These are phyloP conservation scores for Typhlichthys subterraneus DNA, from an alignment of 2,797 vertebrate genomes.

Conservation along the genomic window DNA sequence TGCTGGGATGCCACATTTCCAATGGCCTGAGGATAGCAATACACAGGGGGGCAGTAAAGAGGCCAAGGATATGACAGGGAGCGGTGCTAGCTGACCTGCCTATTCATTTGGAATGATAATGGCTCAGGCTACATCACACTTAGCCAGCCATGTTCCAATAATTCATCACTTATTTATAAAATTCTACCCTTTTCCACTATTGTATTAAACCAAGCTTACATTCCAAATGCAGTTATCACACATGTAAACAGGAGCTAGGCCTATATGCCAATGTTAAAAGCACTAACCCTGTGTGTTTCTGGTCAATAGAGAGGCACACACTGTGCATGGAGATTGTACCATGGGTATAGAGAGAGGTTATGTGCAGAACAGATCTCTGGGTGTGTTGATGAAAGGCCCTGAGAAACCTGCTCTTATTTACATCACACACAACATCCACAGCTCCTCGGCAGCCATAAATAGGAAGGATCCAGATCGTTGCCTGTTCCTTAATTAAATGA, in stretches of 20 bases:
- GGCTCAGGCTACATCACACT: constrained; percentile 23
- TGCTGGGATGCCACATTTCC: constrained; percentile 77
- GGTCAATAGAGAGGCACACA: constrained; percentile 9
- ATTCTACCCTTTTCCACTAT: background rate
- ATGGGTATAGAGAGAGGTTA: constrained; percentile 9
- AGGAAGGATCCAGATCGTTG: constrained; percentile 78
- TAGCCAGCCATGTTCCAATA: constrained; percentile 44
- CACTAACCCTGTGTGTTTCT: constrained; percentile 6
- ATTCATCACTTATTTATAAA: constrained; percentile 35
- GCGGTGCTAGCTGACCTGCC: constrained; percentile 57
- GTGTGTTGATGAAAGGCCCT: constrained; percentile 35
- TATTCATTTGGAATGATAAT: constrained; percentile 65
- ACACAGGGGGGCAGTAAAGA: constrained; percentile 75
- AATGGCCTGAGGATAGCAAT: constrained; percentile 61
- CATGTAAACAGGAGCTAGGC: background rate
- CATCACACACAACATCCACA: constrained; percentile 70
- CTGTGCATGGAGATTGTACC: constrained; percentile 5
- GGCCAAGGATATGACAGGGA: constrained; percentile 59
- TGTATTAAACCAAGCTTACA: background rate
- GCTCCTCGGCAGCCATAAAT: constrained; percentile 80
- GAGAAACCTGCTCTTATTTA: constrained; percentile 81
- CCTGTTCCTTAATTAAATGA: constrained; percentile 91
- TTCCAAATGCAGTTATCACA: constrained; percentile 13
- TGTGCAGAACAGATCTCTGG: constrained; percentile 3
- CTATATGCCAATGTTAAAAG: constrained; percentile 6